phyloP scores from a whole-genome alignment of 2,113 vertebrate genomes.

The Oreocharis arfaki region DNA sequence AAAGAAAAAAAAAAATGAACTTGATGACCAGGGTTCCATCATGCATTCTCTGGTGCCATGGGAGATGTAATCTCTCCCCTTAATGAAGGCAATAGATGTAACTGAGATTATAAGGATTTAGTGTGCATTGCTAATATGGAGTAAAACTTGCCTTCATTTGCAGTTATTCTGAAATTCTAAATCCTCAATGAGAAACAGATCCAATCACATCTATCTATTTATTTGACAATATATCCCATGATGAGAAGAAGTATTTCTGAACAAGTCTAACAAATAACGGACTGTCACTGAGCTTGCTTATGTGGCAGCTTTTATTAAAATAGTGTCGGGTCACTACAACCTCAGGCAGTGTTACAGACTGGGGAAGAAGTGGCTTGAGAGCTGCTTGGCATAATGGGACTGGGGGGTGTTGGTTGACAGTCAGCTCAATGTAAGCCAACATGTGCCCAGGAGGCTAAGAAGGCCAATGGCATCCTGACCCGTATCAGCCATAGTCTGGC shows the following conservation, averaged over 20 bases:
- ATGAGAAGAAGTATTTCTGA: not conserved
- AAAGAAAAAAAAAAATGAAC: not conserved
- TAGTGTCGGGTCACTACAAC: too few species aligned
- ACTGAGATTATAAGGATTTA: not conserved
- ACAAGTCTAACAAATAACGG: not conserved
- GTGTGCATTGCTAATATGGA: not conserved
- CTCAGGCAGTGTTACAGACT: rapidly evolving
- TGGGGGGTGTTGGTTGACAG: not conserved
- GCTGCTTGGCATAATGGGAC: too few species aligned
- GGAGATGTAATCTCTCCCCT: not conserved
- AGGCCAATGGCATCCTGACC: not conserved
- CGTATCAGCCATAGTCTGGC: not conserved
- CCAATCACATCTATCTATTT: not conserved
- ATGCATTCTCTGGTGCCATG: rapidly evolving
- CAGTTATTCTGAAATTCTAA: not conserved
- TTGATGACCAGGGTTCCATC: not conserved
- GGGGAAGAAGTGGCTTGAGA: not conserved
- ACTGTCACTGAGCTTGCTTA: not conserved
- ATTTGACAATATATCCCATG: not conserved
- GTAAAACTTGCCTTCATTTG: not conserved
- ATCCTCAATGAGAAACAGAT: not conserved
- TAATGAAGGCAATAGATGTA: not conserved
- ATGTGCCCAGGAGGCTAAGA: not conserved
- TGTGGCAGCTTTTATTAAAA: not conserved
- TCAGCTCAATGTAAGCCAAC: not conserved